Conservation (phyloP, 2,797 vertebrate genomes). For the Caiman crocodilus region DNA sequence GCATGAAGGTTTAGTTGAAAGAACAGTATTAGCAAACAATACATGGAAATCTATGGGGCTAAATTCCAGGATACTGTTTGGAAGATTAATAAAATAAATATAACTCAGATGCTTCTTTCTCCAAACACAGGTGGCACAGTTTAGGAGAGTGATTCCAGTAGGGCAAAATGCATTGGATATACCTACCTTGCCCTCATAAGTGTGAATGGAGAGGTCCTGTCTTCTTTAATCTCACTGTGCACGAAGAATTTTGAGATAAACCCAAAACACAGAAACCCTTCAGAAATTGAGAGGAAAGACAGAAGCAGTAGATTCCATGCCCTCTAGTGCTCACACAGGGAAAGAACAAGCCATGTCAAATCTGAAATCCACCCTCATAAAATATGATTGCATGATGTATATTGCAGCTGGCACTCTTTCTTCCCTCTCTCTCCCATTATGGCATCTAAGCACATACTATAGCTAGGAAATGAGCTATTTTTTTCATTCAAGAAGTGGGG, state of each 20-base stretch:
- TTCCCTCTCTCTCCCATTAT: not conserved
- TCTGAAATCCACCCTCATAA: not conserved
- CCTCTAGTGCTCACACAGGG: not conserved
- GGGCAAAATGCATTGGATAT: not conserved
- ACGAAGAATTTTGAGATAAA: not conserved
- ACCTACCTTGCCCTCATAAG: not conserved
- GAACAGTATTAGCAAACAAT: not conserved
- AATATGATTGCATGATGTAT: not conserved
- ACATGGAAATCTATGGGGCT: not conserved
- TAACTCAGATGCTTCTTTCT: not conserved
- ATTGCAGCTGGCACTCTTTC: not conserved
- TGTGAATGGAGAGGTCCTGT: not conserved
- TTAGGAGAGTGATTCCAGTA: not conserved
- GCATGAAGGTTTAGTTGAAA: not conserved
- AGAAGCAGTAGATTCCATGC: not conserved
- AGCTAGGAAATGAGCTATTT: not conserved
- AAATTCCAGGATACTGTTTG: too few species aligned
- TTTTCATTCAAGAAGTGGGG: not conserved
- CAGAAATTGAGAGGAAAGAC: not conserved
- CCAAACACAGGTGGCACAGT: not conserved
- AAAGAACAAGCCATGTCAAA: not conserved
- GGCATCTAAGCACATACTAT: too few species aligned
- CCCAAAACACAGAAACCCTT: not conserved
- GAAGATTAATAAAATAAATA: not conserved
- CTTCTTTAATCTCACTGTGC: not conserved